Evolutionary conservation across 2,113 vertebrate species (phyloP).

Genomic region (Xiphias gladius): DNA sequence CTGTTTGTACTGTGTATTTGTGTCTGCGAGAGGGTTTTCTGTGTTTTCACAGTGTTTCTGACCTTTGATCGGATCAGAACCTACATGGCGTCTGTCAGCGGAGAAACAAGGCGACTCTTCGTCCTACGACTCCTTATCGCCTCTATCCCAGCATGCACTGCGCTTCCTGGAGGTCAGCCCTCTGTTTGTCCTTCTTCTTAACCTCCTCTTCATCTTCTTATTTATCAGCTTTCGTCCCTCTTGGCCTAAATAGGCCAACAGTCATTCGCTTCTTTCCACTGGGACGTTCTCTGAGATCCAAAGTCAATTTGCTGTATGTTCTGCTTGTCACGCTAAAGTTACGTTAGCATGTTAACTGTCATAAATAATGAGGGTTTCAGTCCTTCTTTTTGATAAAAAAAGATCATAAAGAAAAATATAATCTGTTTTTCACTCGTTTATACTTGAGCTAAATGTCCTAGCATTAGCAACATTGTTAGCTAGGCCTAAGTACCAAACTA

Average conservation of each 20-base stretch:
- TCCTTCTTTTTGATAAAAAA: neutral
- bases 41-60: slow-evolving; percentile 27
- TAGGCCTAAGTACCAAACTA: too few species aligned
- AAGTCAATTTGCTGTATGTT: neutral
- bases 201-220: neutral
- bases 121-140: slow-evolving; percentile 55
- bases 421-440: too few species aligned
- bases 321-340: neutral
- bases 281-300: neutral
- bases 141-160: slow-evolving; percentile 73
- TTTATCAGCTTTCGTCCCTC: neutral
- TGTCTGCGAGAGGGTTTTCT: neutral
- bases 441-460: too few species aligned
- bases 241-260: neutral
- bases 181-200: neutral
- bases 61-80: slow-evolving; percentile 69
- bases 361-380: neutral
- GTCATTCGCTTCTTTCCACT: neutral
- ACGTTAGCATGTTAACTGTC: neutral
- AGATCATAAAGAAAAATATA: too few species aligned
- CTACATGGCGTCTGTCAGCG: slow-evolving; percentile 76
- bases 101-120: slow-evolving; percentile 50
- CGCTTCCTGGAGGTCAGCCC: slow-evolving; percentile 76
- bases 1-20: slow-evolving; percentile 13
- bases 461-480: too few species aligned